Evolutionary conservation across 2,888 invertebrate genomes (phyloP).

Genomic region (Cremastobaeus sp.): DNA sequence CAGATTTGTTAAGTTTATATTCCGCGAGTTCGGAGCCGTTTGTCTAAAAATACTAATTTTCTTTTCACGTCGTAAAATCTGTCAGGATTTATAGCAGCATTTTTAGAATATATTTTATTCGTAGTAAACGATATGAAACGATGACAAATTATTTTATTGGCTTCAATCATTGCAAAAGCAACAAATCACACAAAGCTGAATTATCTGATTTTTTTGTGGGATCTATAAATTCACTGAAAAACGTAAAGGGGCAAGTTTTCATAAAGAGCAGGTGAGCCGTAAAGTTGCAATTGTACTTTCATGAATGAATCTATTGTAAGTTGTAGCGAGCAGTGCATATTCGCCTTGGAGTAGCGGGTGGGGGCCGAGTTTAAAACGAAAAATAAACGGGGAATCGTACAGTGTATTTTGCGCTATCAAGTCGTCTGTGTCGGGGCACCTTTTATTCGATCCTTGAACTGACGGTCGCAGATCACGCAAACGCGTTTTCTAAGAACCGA

Average conservation of each 20-base stretch:
- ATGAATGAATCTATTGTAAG: conserved; percentile 63
- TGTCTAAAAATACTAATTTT: background rate
- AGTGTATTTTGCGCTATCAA: conserved; percentile 41
- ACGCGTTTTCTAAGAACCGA: background rate
- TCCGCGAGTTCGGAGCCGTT: too few relatives aligned
- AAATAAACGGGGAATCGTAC: conserved; percentile 50
- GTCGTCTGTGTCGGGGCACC: conserved; percentile 23
- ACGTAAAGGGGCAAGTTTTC: too few relatives aligned
- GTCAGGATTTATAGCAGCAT: too few relatives aligned
- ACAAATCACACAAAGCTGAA: too few relatives aligned
- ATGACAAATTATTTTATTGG: too few relatives aligned
- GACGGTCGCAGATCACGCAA: background rate
- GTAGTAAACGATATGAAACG: background rate
- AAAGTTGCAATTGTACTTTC: conserved; percentile 18
- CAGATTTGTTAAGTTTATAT: background rate
- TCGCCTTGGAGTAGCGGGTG: conserved; percentile 59
- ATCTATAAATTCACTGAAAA: too few relatives aligned
- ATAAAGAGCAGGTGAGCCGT: background rate
- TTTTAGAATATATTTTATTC: too few relatives aligned
- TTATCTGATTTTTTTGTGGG: too few relatives aligned
- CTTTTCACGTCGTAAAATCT: background rate
- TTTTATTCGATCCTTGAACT: conserved; percentile 35
- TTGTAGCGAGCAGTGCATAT: conserved; percentile 52
- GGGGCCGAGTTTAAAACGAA: conserved; percentile 52
- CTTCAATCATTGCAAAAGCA: too few relatives aligned